Percentiles rank a stretch among this genome's conserved stretches.
These are phyloP conservation scores for Heliconius sara DNA, from an alignment of 2,888 invertebrate genomes.

Conservation along the genomic window DNA sequence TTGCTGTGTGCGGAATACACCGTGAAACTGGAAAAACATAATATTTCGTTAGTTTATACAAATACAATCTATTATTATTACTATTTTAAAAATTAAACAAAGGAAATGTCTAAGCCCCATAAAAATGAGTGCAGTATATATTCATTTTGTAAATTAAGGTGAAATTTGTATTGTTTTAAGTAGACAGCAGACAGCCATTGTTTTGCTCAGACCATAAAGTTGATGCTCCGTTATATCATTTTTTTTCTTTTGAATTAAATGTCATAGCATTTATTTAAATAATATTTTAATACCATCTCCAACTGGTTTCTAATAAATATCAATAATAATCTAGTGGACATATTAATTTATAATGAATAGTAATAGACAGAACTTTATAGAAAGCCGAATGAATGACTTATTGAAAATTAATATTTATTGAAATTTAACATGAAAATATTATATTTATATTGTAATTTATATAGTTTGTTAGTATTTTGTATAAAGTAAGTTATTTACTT, in stretches of 20 bases:
- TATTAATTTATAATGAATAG: background rate
- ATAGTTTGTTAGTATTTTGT: background rate
- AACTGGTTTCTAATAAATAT: constrained; percentile 9
- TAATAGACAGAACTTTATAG: background rate
- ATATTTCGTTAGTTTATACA: too few relatives aligned
- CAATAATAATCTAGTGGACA: background rate
- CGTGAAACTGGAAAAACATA: too few relatives aligned
- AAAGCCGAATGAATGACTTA: background rate
- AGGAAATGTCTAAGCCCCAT: too few relatives aligned
- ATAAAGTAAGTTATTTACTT: background rate
- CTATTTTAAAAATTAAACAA: too few relatives aligned
- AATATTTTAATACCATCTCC: background rate
- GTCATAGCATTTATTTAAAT: background rate
- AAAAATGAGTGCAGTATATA: too few relatives aligned
- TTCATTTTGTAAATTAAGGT: background rate
- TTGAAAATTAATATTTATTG: background rate
- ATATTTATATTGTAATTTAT: background rate
- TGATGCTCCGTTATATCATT: background rate
- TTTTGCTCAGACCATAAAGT: background rate
- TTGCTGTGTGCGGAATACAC: too few relatives aligned
- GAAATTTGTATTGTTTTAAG: constrained; percentile 6
- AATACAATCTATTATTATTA: too few relatives aligned
- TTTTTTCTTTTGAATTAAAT: background rate
- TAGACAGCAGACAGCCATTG: constrained; percentile 16
- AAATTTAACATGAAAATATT: too few relatives aligned